Evolutionary conservation across 2,113 vertebrate genomes (phyloP), one percentile per base, ranked within the genome.

Genomic region (Uropsilus gracilis): DNA sequence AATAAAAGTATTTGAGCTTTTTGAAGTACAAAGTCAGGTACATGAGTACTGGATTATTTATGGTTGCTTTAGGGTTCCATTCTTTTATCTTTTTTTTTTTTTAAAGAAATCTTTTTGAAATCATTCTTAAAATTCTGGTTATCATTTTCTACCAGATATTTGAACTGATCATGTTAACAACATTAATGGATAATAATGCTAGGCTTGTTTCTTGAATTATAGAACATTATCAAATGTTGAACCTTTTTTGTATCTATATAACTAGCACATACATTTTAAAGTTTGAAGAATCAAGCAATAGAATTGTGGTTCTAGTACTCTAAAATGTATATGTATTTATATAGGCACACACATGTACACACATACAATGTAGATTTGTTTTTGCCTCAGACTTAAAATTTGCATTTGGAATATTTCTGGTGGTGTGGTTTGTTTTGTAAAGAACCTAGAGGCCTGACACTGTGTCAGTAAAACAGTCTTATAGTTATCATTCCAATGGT

Each of bases 401-500:
- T 98, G 96, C 96, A 97, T 98, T 93, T 96, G 85, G 97, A 96
- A 97, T 96, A 71, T 97, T 98, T 97, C 94, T 98, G 46, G 91
- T 97, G 97, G 94, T 96, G 95, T 87, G 82, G 93, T 97, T 98
- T 96, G 94, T 97, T 96, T 97, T 97, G 81, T 90, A 80, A 97
- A 97, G 95, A 98, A 96, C 91, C 90, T 93, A 85, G 96, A 96
- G 96, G 92, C 82, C 87, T 97, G 97, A 90, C 96, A 98, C 80
- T 97, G 90, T 98, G 97, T 98, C 97, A 98, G 96, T 98, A 97
- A 98, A 98, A 97, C 96, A 97, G 97, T 97, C 97, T 98, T 97
- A 92, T 97, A 98, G 98, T 98, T 98, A 98, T 98, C 97, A 98
- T 98, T 98, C 97, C 98, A 97, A 48, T 96, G 97, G 96, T 98